Evolutionary conservation across 2,888 invertebrate genomes (phyloP), one percentile per base, ranked within the genome.

Genomic region (Lacanobia oleracea): DNA sequence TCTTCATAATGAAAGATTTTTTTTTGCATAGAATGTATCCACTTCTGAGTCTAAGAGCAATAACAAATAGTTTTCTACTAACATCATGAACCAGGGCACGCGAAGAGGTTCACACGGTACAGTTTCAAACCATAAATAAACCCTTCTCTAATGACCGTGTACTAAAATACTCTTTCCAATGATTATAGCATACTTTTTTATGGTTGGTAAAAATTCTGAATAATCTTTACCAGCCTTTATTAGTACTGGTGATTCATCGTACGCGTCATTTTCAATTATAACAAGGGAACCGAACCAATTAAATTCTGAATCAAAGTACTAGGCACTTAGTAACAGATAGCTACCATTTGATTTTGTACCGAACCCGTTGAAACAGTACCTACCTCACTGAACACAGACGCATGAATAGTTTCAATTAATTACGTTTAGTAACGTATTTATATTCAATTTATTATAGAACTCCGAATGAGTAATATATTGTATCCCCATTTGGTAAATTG

Each of bases 331-430:
- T 54, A 14, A 43, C 33, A n/a, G 21, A 57, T 27, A 37, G 14
- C 48, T n/a, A 33, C 33, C n/a, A 50, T 45, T 63, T 21, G 27
- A 37, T 45, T 75, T 54, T 50, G 16, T 27, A 27, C 9, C 3
- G 14, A 60, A 60, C n/a, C 48, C 23, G 62, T 62, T 53, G 37
- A 18, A 81, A 56, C 61, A 59, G 21, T 65, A 62, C 40, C 40
- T 65, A 62, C 40, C 40, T 37, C 21, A 77, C 67, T 67, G 40
- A 68, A 62, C 12, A n/a, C 37, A 14, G 14, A 45, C 53, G 21
- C 62, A 37, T 62, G 57, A 76, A 53, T 76, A 43, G 21, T 7
- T 68, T 57, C 8, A 50, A 67, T 62, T 77, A 63, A 63, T 77
- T 45, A 43, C 8, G 50, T 68, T 51, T 48, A 16, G 16, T 21